Conservation (phyloP, 2,888 invertebrate species). For the Amphipoea oculea region DNA sequence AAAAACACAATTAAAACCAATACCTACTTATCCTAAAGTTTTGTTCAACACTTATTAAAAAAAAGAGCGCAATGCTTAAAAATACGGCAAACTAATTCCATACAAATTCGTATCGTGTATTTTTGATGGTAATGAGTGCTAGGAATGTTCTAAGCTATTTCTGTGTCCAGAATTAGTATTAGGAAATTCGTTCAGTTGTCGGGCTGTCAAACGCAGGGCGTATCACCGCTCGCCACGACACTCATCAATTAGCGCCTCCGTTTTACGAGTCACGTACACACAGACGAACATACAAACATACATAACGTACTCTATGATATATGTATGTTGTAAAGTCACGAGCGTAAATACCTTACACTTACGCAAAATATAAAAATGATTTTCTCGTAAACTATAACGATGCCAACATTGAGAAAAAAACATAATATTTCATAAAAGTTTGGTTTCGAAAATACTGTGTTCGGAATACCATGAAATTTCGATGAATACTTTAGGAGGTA, state of each 20-base stretch:
- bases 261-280: constrained; percentile 60
- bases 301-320: constrained; percentile 29
- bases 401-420: background rate
- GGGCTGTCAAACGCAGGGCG: constrained; percentile 72
- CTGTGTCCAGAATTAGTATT: constrained; percentile 66
- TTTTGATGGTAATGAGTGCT: constrained; percentile 62
- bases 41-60: background rate
- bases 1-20: background rate
- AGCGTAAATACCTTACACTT: background rate
- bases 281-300: constrained; percentile 45
- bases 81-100: background rate
- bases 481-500: background rate
- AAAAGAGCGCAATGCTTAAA: background rate
- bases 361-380: background rate
- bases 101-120: constrained; percentile 23
- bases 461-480: background rate
- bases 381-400: background rate
- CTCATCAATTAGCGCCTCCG: constrained; percentile 71
- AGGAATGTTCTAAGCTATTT: constrained; percentile 69
- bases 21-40: background rate
- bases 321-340: background rate
- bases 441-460: background rate
- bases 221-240: constrained; percentile 72
- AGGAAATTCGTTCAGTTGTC: constrained; percentile 72
- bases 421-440: background rate